Percentiles rank a stretch among this genome's conserved stretches.
Evolutionary conservation across 2,797 vertebrate species (phyloP).

Genomic region (Chelon auratus): DNA sequence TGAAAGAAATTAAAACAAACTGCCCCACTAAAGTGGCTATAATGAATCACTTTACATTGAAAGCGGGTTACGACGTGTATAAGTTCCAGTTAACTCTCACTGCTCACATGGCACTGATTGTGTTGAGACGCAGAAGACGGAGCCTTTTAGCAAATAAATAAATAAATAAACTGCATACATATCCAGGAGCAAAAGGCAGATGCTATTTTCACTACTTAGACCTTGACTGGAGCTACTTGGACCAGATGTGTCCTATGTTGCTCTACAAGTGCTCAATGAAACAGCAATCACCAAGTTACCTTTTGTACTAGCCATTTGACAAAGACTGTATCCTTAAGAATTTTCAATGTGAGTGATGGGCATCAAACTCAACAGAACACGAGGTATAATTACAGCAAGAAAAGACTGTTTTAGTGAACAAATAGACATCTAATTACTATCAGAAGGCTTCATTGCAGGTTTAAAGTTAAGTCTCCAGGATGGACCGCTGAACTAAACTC

Average conservation of each 20-base stretch:
- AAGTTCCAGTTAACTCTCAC: not conserved
- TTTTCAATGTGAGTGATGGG: not conserved
- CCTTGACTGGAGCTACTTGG: too few relatives aligned
- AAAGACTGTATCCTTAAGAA: not conserved
- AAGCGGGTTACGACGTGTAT: not conserved
- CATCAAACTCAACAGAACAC: not conserved
- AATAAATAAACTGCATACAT: not conserved
- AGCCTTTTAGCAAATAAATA: not conserved
- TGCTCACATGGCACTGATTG: not conserved
- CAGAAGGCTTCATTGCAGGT: not conserved
- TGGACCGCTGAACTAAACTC: not conserved
- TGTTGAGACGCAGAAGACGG: not conserved
- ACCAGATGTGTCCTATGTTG: not conserved
- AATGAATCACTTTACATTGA: not conserved
- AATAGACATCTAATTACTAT: not conserved
- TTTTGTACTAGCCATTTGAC: not conserved
- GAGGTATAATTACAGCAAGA: not conserved
- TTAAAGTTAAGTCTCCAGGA: not conserved
- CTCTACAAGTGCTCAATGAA: not conserved
- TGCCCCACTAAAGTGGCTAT: not conserved
- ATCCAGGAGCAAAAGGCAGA: not conserved
- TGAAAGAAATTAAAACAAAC: constrained; percentile 5
- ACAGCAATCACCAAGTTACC: not conserved
- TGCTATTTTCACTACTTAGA: not conserved
- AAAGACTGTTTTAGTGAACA: not conserved